Base-by-base conservation (phyloP, 1,140 invertebrate genomes). In the Solenopsis fugax region DNA sequence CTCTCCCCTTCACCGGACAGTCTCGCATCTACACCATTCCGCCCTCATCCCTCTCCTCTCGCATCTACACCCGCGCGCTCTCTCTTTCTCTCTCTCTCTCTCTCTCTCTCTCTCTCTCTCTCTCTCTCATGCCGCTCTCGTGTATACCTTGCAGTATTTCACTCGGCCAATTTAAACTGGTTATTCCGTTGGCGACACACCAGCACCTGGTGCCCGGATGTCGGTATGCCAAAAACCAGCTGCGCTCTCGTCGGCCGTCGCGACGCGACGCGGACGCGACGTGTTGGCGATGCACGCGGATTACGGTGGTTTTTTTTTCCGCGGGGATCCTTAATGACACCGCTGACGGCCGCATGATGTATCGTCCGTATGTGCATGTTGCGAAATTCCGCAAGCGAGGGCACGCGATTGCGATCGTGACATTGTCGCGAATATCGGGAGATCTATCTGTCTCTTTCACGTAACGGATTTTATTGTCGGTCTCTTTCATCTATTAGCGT, bases 171-270 rank as follows among this genome's bases (percentile, higher is more conserved):
- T 90, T 91, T 81, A 72, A 91, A 88, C 75, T 76, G 89, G 87
- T 86, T 90, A 75, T 84, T 80, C 45, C 72, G 73, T 60, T 60
- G 84, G 88, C 64, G 45, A 75, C 76, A 80, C 88, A 62, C 56
- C 69, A 34, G 56, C 89, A 90, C 89, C 89, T 89, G 89, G 88
- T 85, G 86, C 73, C 48, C 54, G 56, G 34, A 81, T 48, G 75
- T 89, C 56, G 76, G 62, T 50, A 71, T 67, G 60, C 89, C 89
- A 88, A 90, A 90, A 88, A 78, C 88, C 90, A 91, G 82, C 86
- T 90, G 89, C 80, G 87, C 67, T 52, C 73, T 52, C 73, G 65
- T 7, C 58, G 29, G 24, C 21, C 60, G 52, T 58, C n/a, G 60
- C 41, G 58, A 48, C 29, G n/a, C 62, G 77, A 69, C 54, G n/a